A percentile compares a stretch with the other conserved stretches of the same genome.
Conservation (phyloP, 2,888 invertebrate species). For the Leistus spinibarbis region DNA sequence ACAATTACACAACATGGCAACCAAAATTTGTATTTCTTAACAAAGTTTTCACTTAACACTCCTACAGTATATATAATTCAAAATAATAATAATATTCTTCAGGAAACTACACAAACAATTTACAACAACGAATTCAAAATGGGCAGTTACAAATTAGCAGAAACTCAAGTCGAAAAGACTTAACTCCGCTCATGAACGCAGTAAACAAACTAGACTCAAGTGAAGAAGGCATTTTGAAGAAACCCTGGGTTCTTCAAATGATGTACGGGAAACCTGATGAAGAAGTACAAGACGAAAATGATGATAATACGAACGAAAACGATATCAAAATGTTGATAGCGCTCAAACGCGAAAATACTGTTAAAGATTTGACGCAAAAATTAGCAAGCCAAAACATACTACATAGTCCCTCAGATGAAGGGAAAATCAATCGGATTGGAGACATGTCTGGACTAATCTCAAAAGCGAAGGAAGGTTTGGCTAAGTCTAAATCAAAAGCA, state of each 20-base stretch:
- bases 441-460: constrained; percentile 90
- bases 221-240: constrained; percentile 48
- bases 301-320: constrained; percentile 59
- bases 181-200: constrained; percentile 62
- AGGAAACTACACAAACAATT: constrained; percentile 65
- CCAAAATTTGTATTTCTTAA: background rate
- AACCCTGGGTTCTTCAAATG: constrained; percentile 51
- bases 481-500: constrained; percentile 83
- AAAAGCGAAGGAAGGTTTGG: constrained; percentile 91
- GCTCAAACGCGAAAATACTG: constrained; percentile 81
- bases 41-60: background rate
- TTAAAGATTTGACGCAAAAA: constrained; percentile 87
- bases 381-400: constrained; percentile 73
- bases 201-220: constrained; percentile 64
- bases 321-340: constrained; percentile 66
- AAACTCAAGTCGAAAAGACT: constrained; percentile 59
- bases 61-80: background rate
- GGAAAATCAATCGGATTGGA: constrained; percentile 68
- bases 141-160: constrained; percentile 61
- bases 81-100: constrained; percentile 41
- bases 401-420: constrained; percentile 62
- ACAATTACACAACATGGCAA: background rate
- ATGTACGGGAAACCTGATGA: constrained; percentile 53
- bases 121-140: constrained; percentile 66
- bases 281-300: constrained; percentile 64